Evolutionary conservation across 1,140 invertebrate genomes (phyloP), one percentile per base, ranked within the genome.

Genomic region (Drosophila prosaltans): DNA sequence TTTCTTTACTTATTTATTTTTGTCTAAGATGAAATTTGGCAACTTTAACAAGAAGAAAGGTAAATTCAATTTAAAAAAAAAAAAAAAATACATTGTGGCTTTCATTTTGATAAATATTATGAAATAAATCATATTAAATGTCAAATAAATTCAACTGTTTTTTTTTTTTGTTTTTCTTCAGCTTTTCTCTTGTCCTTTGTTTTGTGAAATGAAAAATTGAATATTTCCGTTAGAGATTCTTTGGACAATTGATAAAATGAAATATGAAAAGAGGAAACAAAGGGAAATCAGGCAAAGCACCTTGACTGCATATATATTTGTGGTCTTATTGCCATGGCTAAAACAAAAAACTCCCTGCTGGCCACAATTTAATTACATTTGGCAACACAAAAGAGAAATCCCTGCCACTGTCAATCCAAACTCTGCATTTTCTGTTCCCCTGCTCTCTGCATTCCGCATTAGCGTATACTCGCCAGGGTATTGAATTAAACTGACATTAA

Each of bases 401-500:
- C 45, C 48, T 10, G 9, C 16, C 28, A 16, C 61, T 40, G 32
- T 21, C 40, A 48, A 3, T 51, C 48, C 21, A 3, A 8, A 8
- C 1, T 26, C 32, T 1, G 6, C 11, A 40, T 41, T 30, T 69
- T n/a, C 64, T 57, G 1, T 7, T 48, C 7, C 51, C 28, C 28
- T 30, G 16, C 16, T 30, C 28, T 30, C 28, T 30, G 4, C 28
- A 30, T 30, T 9, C 16, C 70, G 83, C 84, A 89, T 89, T 88
- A 88, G 80, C 24, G 45, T 10, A 58, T 54, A 57, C 30, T 64
- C 80, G 62, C 74, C 59, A n/a, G 80, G 78, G 85, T 74, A 88
- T 88, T 88, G 85, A 89, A 88, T 88, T 88, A 88, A 90, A 89
- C 85, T 75, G 78, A 84, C 84, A 89, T 88, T 90, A 84, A 88